Evolutionary conservation across 2,113 vertebrate species (phyloP).

Genomic region (Odocoileus hemionus): DNA sequence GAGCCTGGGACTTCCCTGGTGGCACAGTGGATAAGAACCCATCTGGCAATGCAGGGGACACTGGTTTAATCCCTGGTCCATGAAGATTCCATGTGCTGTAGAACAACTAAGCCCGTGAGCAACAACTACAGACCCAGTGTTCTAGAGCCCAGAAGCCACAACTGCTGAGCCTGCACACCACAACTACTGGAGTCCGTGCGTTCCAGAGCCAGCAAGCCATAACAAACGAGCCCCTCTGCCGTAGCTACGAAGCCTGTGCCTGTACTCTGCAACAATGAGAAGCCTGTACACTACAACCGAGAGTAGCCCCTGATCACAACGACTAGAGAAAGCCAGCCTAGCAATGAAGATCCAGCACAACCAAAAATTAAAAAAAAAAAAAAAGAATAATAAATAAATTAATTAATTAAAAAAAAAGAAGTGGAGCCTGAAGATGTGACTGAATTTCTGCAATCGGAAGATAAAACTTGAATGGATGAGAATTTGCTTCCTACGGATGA

Average conservation of each 20-base stretch:
- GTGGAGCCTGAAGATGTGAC: neutral
- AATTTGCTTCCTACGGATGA: neutral
- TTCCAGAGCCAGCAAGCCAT: neutral
- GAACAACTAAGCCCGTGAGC: neutral
- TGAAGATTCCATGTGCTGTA: neutral
- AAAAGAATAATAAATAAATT: neutral
- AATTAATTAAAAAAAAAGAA: neutral
- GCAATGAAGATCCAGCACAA: neutral
- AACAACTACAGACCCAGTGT: neutral
- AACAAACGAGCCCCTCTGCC: neutral
- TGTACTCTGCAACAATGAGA: neutral
- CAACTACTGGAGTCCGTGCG: neutral
- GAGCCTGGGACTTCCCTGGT: neutral
- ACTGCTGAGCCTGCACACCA: neutral
- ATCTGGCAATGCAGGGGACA: neutral
- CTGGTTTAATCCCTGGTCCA: neutral
- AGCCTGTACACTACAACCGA: neutral
- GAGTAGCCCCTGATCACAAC: neutral
- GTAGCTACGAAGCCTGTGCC: neutral
- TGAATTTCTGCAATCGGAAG: neutral
- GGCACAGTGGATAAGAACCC: neutral
- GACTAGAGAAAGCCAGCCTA: neutral
- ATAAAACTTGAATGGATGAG: neutral
- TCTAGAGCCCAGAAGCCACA: neutral
- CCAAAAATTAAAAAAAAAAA: neutral